A percentile compares a stretch with the other conserved stretches of the same genome.
Conservation (phyloP, 1,140 invertebrate species). For the Parapsyche elsis region DNA sequence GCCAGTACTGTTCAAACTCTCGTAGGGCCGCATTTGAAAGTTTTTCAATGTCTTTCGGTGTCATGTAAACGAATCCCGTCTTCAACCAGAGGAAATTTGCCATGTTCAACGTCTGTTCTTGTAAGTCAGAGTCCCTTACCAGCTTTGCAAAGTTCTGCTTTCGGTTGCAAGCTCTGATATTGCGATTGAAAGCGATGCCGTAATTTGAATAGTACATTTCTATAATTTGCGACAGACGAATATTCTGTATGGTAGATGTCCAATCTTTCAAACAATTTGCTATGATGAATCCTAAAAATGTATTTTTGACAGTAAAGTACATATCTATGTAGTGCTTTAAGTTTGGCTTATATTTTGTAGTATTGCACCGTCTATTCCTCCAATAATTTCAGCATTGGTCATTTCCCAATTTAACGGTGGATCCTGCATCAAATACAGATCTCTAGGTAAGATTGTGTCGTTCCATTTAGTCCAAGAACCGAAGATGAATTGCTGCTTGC, state of each 20-base stretch:
- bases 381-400: conserved; percentile 74
- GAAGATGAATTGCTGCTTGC: conserved; percentile 62
- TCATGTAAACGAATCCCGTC: conserved; percentile 63
- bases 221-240: conserved; percentile 74
- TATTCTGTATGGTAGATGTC: conserved; percentile 63
- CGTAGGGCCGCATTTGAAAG: conserved; percentile 61
- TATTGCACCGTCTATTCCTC: conserved; percentile 72
- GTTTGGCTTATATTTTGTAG: no score
- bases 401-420: conserved; percentile 68
- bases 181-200: conserved; percentile 69
- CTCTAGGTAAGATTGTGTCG: conserved; percentile 69
- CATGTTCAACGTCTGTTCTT: conserved; percentile 62
- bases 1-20: conserved; percentile 63
- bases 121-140: conserved; percentile 60
- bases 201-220: conserved; percentile 77
- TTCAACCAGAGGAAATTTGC: conserved; percentile 62
- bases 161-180: conserved; percentile 70
- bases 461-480: conserved; percentile 74
- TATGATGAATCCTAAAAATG: conserved; percentile 70
- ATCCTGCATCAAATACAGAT: conserved; percentile 67
- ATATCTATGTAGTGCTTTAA: conserved; percentile 6
- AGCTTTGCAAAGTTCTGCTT: conserved; percentile 64
- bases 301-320: not conserved
- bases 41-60: conserved; percentile 61
- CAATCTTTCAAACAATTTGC: conserved; percentile 68